Conservation (phyloP, 1,140 invertebrate species). For the Euborellia annulipes region DNA sequence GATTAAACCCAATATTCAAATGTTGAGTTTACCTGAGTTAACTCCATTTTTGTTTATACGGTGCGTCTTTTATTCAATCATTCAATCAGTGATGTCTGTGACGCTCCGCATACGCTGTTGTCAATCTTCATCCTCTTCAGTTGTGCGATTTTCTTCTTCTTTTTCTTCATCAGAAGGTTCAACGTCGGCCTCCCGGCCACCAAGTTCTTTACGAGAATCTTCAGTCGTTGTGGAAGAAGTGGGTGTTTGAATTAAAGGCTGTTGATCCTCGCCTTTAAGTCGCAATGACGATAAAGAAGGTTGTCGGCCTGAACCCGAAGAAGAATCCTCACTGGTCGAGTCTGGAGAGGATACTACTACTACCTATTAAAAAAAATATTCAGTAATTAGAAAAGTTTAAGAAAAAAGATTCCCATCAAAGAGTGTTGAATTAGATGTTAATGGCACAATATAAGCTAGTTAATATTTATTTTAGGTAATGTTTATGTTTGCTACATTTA, state of each 20-base stretch:
- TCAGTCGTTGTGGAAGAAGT: slow-evolving; percentile 20
- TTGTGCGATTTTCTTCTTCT: slow-evolving; percentile 11
- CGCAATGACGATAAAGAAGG: too few relatives aligned
- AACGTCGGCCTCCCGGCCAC: slow-evolving; percentile 17
- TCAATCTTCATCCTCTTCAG: not conserved
- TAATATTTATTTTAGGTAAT: too few relatives aligned
- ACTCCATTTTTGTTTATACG: slow-evolving; percentile 3
- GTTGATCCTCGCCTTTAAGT: slow-evolving; percentile 12
- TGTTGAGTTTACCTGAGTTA: not conserved
- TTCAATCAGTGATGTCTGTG: not conserved
- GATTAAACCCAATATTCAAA: too few relatives aligned
- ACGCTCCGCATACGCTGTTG: not conserved
- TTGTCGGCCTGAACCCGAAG: too few relatives aligned
- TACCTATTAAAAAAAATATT: too few relatives aligned
- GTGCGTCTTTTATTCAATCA: slow-evolving; percentile 3
- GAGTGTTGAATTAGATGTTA: too few relatives aligned
- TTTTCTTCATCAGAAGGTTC: slow-evolving; percentile 20
- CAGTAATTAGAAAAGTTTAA: too few relatives aligned
- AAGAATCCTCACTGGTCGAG: slow-evolving; percentile 7
- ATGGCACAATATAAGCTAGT: too few relatives aligned
- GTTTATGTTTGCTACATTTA: too few relatives aligned
- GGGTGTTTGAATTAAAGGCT: slow-evolving; percentile 15
- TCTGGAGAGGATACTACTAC: slow-evolving; percentile 12
- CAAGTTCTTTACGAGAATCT: slow-evolving; percentile 16
- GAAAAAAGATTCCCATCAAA: too few relatives aligned